Base-by-base conservation (phyloP, 2,113 vertebrate species). In the Corythoichthys intestinalis region DNA sequence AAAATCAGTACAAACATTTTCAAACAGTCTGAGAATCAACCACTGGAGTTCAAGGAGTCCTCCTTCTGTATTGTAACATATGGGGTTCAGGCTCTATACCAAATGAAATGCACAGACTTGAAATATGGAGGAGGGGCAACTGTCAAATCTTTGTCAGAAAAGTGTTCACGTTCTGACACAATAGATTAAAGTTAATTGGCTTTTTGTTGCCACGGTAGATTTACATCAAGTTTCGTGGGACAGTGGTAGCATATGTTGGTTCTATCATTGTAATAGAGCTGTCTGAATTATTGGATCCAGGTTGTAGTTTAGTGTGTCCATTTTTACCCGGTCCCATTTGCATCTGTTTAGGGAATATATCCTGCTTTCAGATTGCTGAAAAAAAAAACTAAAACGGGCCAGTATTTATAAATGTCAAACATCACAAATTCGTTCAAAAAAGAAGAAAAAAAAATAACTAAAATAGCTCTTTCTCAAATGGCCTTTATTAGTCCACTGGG, bases 321-420 rank as follows among this genome's bases (percentile, higher is more conserved):
- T 37, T 47, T 47, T 46, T 28, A 34, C 44, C 14, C 44, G 6
- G 11, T 7, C 50, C 47, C 46, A 34, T 37, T 47, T 13, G 17
- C 11, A 44, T 63, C 17, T 11, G 38, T 46, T 63, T 28, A 20
- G 61, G 61, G 62, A 64, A 64, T 48, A 13, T 53, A 53, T 53
- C 50, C 62, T 47, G 12, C 44, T 48, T 48, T 64, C 39, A 48
- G 44, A 41, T 47, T 1, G 64, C 66, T 65, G 38, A 20, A 35
- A 35, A 72, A 72, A 59, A 85, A 85, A 88, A 90, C 68, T 47
- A 35, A 61, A 85, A 83, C 71, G 84, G 85, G 84, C 77, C 86
- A 85, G 75, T 75, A 73, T 87, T 90, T 87, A 80, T 82, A 89
- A 54, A 85, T 88, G 89, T 91, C 87, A 90, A 86, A 88, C 83